phyloP scores from a whole-genome alignment of 2,888 invertebrate genomes.

The Chrysina gloriosa region DNA sequence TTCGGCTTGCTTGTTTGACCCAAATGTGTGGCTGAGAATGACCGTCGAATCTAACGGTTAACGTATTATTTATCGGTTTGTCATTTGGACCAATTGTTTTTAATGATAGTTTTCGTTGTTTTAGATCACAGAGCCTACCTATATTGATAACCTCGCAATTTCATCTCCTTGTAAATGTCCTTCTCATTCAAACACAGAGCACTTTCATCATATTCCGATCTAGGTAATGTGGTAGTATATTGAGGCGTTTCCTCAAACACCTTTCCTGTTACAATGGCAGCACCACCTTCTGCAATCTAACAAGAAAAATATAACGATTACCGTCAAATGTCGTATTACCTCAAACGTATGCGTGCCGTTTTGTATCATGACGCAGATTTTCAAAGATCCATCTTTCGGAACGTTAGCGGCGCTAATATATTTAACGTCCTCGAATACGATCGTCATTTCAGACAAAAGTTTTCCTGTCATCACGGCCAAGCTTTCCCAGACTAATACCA shows the following conservation, averaged over 20 bases:
- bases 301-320: too few relatives aligned
- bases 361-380: slow-evolving; percentile 52
- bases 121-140: background rate
- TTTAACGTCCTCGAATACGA: slow-evolving; percentile 71
- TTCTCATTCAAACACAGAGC: slow-evolving; percentile 59
- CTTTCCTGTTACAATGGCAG: slow-evolving; percentile 75
- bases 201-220: background rate
- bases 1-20: too few relatives aligned
- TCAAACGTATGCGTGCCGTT: slow-evolving; percentile 56
- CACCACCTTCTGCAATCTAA: slow-evolving; percentile 75
- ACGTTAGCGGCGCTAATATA: slow-evolving; percentile 71
- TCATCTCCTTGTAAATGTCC: slow-evolving; percentile 76
- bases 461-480: slow-evolving; percentile 58
- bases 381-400: slow-evolving; percentile 60
- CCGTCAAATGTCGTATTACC: too few relatives aligned
- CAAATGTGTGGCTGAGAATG: too few relatives aligned
- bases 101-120: too few relatives aligned
- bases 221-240: background rate
- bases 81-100: too few relatives aligned
- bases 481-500: slow-evolving; percentile 69
- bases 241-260: slow-evolving; percentile 66
- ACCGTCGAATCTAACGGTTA: too few relatives aligned
- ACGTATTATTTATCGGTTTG: too few relatives aligned
- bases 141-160: slow-evolving; percentile 74
- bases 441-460: slow-evolving; percentile 64